These are phyloP conservation scores for Nixonia krombeini DNA, from an alignment of 1,140 invertebrate species.

Conservation along the genomic window DNA sequence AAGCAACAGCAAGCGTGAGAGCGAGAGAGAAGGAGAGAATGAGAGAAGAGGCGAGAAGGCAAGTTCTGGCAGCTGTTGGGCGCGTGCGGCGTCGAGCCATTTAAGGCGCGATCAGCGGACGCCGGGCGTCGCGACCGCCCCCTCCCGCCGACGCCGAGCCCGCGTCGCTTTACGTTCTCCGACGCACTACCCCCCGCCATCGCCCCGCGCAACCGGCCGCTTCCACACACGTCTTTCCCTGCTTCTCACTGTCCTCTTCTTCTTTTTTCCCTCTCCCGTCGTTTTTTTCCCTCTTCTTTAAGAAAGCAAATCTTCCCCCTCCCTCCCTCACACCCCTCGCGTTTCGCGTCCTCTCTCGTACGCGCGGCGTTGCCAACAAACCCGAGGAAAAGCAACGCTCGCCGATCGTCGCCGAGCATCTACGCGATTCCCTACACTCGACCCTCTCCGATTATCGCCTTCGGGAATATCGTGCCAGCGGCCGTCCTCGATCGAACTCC, in stretches of 20 bases:
- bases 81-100: conserved; percentile 72
- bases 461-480: too few relatives aligned
- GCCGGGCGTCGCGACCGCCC: conserved; percentile 66
- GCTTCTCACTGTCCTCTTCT: not conserved
- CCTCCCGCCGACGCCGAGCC: conserved; percentile 26
- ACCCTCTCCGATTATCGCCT: too few relatives aligned
- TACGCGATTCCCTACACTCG: too few relatives aligned
- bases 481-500: too few relatives aligned
- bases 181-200: too few relatives aligned
- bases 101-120: conserved; percentile 72
- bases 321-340: not conserved
- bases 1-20: not conserved
- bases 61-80: conserved; percentile 66
- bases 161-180: conserved; percentile 1
- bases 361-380: not conserved
- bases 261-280: conserved; percentile 2
- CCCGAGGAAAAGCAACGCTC: too few relatives aligned
- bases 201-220: too few relatives aligned
- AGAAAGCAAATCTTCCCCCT: conserved; percentile 3
- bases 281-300: too few relatives aligned
- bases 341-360: conserved; percentile 3
- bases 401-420: too few relatives aligned
- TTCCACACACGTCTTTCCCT: conserved; percentile 1
- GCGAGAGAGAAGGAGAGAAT: conserved; percentile 9
- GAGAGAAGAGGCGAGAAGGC: conserved; percentile 21